Evolutionary conservation across 2,797 vertebrate genomes (phyloP).

Genomic region (Schizopygopsis malacanthus): DNA sequence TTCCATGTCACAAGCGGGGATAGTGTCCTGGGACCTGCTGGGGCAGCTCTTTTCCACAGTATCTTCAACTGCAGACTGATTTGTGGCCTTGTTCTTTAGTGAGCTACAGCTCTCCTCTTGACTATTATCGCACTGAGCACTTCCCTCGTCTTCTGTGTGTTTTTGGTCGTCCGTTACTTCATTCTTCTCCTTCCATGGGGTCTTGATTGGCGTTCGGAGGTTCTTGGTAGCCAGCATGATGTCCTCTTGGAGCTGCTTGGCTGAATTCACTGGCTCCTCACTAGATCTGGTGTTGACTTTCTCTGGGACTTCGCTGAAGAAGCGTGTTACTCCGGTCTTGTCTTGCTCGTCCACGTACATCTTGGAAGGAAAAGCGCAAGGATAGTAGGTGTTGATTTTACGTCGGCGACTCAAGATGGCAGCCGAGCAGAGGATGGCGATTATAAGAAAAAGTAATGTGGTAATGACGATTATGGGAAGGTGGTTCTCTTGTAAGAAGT

Average conservation of each 20-base stretch:
- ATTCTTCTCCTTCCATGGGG: slow-evolving; percentile 61
- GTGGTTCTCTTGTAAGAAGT: slow-evolving; percentile 85
- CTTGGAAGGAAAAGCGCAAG: slow-evolving; percentile 88
- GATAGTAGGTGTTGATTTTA: slow-evolving; percentile 90
- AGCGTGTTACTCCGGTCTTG: slow-evolving; percentile 79
- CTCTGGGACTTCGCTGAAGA: slow-evolving; percentile 86
- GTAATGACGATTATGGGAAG: slow-evolving; percentile 84
- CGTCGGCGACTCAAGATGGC: slow-evolving; percentile 83
- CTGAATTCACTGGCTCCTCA: slow-evolving; percentile 76
- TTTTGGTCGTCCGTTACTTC: slow-evolving; percentile 59
- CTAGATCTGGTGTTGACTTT: slow-evolving; percentile 62
- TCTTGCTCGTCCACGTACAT: slow-evolving; percentile 92
- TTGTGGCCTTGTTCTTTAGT: slow-evolving; percentile 53
- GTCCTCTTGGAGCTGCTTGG: slow-evolving; percentile 87
- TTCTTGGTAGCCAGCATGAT: slow-evolving; percentile 87
- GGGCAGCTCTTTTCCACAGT: slow-evolving; percentile 33
- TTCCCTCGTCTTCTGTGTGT: slow-evolving; percentile 47
- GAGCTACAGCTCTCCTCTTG: slow-evolving; percentile 21
- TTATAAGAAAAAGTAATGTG: slow-evolving; percentile 78
- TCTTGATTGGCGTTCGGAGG: slow-evolving; percentile 82
- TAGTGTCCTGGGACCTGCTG: slow-evolving; percentile 39
- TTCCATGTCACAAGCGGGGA: slow-evolving; percentile 46
- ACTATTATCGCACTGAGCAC: slow-evolving; percentile 46
- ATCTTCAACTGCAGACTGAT: slow-evolving; percentile 45
- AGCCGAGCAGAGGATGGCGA: slow-evolving; percentile 83